A percentile compares a stretch with the other conserved stretches of the same genome.
Conservation (phyloP, 1,140 invertebrate species). For the Trachelipus rathkii region DNA sequence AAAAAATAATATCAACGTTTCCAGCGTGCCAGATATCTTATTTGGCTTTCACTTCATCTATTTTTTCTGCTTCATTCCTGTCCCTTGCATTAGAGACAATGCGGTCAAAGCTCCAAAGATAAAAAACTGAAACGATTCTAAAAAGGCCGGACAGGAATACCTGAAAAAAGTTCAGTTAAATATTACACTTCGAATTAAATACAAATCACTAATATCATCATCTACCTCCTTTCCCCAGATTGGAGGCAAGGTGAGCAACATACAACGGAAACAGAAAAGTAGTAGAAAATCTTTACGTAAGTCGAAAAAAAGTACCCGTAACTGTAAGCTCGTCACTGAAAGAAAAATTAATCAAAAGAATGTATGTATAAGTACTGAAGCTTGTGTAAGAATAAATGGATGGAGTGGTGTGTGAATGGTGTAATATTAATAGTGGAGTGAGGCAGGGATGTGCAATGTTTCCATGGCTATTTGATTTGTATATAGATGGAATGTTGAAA, state of each 20-base stretch:
- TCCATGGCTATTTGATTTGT: no score
- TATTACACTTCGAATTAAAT: background rate
- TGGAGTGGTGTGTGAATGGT: no score
- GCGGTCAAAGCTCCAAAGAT: conserved; percentile 52
- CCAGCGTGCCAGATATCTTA: no score
- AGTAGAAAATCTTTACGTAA: background rate
- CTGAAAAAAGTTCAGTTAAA: conserved; percentile 25
- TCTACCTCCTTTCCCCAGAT: background rate
- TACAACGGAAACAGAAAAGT: background rate
- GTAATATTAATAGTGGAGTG: no score
- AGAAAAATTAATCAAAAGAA: background rate
- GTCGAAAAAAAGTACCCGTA: no score
- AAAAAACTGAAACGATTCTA: conserved; percentile 52
- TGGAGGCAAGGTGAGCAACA: background rate
- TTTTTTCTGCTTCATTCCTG: conserved; percentile 11
- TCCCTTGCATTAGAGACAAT: conserved; percentile 48
- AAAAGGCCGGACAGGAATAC: conserved; percentile 51
- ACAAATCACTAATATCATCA: background rate
- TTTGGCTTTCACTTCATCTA: no score
- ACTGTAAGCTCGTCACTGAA: background rate
- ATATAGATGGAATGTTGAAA: no score
- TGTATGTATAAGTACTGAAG: no score
- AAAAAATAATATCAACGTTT: no score
- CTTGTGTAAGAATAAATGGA: no score
- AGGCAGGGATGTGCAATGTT: no score